A percentile compares a stretch with the other conserved stretches of the same genome.
These are phyloP conservation scores for Cheilosia grossa DNA, from an alignment of 2,888 invertebrate species.

Conservation along the genomic window DNA sequence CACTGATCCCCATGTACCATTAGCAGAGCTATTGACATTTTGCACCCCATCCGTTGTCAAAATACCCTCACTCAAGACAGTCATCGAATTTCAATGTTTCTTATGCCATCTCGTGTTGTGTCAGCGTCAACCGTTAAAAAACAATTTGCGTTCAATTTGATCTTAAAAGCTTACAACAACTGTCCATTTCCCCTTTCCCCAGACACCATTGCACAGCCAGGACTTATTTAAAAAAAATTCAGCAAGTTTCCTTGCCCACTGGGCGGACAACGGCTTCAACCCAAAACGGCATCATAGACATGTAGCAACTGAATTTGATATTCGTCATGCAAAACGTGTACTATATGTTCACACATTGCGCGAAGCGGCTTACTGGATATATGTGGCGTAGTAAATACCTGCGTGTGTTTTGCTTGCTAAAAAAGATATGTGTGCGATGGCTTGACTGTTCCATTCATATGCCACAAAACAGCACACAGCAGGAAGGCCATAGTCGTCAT, in stretches of 20 bases:
- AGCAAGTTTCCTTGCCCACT: not conserved
- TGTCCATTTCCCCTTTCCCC: no score
- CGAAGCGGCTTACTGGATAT: slow-evolving; percentile 43
- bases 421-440: slow-evolving; percentile 52
- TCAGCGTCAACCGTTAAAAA: slow-evolving; percentile 5
- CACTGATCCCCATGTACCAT: no score
- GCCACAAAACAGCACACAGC: slow-evolving; percentile 42
- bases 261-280: slow-evolving; percentile 3
- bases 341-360: not conserved
- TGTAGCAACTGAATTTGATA: slow-evolving; percentile 51
- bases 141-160: slow-evolving; percentile 1
- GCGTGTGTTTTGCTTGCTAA: slow-evolving; percentile 54
- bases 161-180: not conserved
- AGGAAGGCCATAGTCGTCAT: slow-evolving; percentile 17
- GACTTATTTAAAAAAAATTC: not conserved
- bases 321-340: slow-evolving; percentile 60
- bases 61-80: not conserved
- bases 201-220: not conserved
- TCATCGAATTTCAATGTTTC: slow-evolving; percentile 1
- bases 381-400: slow-evolving; percentile 36
- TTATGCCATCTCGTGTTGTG: not conserved
- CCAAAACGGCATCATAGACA: slow-evolving; percentile 10
- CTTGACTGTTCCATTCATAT: slow-evolving; percentile 60
- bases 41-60: not conserved
- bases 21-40: not conserved